Evolutionary conservation across 2,888 invertebrate genomes (phyloP).

Genomic region (Ophioninae sp.): DNA sequence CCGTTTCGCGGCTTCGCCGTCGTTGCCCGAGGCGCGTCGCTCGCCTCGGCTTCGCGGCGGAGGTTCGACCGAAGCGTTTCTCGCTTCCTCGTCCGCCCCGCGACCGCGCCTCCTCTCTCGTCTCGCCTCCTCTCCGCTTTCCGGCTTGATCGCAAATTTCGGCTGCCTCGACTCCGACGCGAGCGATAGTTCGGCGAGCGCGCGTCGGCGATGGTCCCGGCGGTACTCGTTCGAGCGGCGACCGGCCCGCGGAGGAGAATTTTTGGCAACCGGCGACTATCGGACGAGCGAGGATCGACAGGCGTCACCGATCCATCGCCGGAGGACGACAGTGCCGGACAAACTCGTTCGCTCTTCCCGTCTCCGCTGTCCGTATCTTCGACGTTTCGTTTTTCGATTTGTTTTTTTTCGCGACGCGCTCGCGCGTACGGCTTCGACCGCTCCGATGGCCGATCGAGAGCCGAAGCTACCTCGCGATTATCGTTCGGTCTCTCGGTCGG

Average conservation of each 20-base stretch:
- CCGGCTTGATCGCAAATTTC: conserved; percentile 51
- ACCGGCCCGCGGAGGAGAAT: too few relatives aligned
- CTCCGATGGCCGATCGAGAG: too few relatives aligned
- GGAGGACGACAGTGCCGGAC: too few relatives aligned
- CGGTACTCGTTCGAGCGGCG: too few relatives aligned
- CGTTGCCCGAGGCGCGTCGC: background rate
- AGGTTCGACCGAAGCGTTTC: conserved; percentile 9
- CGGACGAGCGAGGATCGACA: too few relatives aligned
- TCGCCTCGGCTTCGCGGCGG: conserved; percentile 31
- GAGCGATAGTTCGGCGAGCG: conserved; percentile 47
- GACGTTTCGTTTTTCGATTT: background rate
- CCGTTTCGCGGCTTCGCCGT: too few relatives aligned
- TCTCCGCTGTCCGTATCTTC: too few relatives aligned
- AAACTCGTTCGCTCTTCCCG: too few relatives aligned
- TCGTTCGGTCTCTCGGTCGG: conserved; percentile 25
- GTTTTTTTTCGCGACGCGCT: conserved; percentile 22
- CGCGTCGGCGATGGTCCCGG: too few relatives aligned
- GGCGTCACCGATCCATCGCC: too few relatives aligned
- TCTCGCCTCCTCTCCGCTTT: conserved; percentile 22
- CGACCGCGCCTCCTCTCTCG: conserved; percentile 18
- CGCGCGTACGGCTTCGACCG: too few relatives aligned
- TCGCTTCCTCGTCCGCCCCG: conserved; percentile 23
- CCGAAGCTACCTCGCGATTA: background rate
- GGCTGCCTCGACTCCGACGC: conserved; percentile 58
- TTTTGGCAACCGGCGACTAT: too few relatives aligned